phyloP scores from a whole-genome alignment of 2,113 vertebrate genomes.

The Tor tambroides region DNA sequence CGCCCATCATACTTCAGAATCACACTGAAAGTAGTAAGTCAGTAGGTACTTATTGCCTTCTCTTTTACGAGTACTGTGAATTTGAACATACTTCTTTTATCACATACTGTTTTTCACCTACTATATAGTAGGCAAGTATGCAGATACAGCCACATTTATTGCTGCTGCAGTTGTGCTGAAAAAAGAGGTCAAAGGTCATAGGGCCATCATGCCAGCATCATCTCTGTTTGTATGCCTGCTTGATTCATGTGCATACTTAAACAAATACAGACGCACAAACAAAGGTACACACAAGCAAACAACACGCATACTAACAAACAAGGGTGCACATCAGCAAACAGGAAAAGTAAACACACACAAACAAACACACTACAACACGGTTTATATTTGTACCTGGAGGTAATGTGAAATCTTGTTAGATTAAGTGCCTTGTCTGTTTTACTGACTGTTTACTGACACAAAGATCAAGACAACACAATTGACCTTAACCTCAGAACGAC shows the following conservation, averaged over 20 bases:
- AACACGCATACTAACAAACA: not conserved
- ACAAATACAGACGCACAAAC: constrained; percentile 11
- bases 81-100: too few relatives aligned
- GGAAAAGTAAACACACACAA: constrained; percentile 5
- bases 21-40: too few relatives aligned
- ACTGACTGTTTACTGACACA: constrained; percentile 60
- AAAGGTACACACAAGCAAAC: not conserved
- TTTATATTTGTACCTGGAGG: constrained; percentile 51
- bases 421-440: constrained; percentile 65
- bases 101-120: too few relatives aligned
- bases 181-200: not conserved
- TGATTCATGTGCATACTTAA: not conserved
- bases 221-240: not conserved
- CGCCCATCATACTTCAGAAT: too few relatives aligned
- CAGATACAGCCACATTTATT: not conserved
- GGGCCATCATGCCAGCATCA: not conserved
- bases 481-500: constrained; percentile 51
- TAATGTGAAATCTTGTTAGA: constrained; percentile 67
- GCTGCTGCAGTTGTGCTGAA: not conserved
- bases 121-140: too few relatives aligned
- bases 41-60: too few relatives aligned
- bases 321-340: not conserved
- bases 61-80: too few relatives aligned
- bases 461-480: constrained; percentile 59
- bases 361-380: constrained; percentile 40